phyloP scores from a whole-genome alignment of 2,888 invertebrate species.

The Tethea ocularis region DNA sequence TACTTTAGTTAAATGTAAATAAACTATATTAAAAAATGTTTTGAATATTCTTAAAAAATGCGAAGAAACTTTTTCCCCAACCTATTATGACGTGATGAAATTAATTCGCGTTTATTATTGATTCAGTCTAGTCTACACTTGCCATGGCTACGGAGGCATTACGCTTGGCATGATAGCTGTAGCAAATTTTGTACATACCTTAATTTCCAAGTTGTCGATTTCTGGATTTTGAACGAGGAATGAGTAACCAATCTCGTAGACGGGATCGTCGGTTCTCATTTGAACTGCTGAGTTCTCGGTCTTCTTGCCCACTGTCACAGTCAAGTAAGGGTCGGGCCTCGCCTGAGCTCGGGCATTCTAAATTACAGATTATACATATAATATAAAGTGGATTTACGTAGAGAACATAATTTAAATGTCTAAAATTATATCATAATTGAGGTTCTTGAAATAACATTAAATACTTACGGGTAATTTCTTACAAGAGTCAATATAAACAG shows the following conservation, averaged over 20 bases:
- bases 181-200: constrained; percentile 78
- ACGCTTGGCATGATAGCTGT: too few relatives aligned
- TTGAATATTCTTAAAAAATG: too few relatives aligned
- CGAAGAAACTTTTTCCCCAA: too few relatives aligned
- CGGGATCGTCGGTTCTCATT: constrained; percentile 93
- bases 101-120: too few relatives aligned
- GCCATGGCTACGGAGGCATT: too few relatives aligned
- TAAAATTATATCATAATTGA: not conserved
- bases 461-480: constrained; percentile 93
- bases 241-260: constrained; percentile 97
- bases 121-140: too few relatives aligned
- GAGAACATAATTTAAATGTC: not conserved
- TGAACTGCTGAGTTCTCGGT: constrained; percentile 89
- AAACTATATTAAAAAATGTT: too few relatives aligned
- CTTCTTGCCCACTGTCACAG: constrained; percentile 90
- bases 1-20: too few relatives aligned
- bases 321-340: constrained; percentile 93
- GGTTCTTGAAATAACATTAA: not conserved
- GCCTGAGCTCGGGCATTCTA: constrained; percentile 87
- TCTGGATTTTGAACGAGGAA: constrained; percentile 97
- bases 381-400: not conserved
- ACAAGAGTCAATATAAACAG: constrained; percentile 96
- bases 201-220: constrained; percentile 92
- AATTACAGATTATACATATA: constrained; percentile 15
- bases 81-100: too few relatives aligned